Percentiles rank a stretch among this genome's conserved stretches.
Conservation (phyloP, 2,113 vertebrate genomes). For the Orycteropus afer region DNA sequence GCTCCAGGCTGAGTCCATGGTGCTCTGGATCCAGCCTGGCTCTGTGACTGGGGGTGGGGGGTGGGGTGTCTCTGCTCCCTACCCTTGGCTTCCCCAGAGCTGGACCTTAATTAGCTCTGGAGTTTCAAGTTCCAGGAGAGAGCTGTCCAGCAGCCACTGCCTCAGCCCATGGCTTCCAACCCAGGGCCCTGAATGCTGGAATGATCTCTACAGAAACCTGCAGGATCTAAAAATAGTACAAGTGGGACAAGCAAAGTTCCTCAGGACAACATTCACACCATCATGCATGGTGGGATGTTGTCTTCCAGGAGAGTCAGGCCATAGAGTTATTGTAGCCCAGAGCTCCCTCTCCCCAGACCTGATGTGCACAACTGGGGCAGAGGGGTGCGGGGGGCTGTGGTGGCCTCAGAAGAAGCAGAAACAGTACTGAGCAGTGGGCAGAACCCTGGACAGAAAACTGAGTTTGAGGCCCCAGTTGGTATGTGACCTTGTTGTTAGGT, state of each 20-base stretch:
- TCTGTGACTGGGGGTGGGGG: background rate
- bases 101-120: background rate
- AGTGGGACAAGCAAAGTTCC: background rate
- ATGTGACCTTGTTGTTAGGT: too few species aligned
- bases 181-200: background rate
- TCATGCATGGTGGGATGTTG: too few species aligned
- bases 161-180: conserved; percentile 5
- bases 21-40: background rate
- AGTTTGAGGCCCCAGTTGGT: background rate
- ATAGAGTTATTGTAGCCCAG: background rate
- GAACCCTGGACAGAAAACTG: background rate
- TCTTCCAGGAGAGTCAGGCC: background rate
- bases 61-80: background rate
- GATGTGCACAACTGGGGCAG: background rate
- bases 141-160: background rate
- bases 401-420: background rate
- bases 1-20: background rate
- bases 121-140: background rate
- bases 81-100: background rate
- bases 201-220: conserved; percentile 59
- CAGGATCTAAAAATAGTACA: conserved; percentile 61
- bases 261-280: background rate
- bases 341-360: background rate
- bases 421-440: background rate
- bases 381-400: fast-evolving